phyloP scores from a whole-genome alignment of 2,113 vertebrate genomes.

The Eulacestoma nigropectus region DNA sequence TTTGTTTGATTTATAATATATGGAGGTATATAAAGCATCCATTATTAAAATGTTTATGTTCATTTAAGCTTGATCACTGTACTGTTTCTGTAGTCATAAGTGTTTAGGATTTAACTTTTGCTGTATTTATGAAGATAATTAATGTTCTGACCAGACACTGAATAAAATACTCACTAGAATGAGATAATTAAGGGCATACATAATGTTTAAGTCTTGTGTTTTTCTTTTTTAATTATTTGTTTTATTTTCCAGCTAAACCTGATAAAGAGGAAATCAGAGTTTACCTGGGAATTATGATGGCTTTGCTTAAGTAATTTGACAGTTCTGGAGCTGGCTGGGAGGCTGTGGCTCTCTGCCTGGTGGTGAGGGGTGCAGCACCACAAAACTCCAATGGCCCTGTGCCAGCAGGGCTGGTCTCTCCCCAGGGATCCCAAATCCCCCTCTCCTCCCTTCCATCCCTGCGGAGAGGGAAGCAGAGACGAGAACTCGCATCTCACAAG shows the following conservation, averaged over 20 bases:
- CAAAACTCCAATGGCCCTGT: rapidly evolving
- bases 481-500: rapidly evolving
- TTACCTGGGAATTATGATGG: neutral
- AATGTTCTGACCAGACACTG: constrained; percentile 71
- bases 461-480: rapidly evolving
- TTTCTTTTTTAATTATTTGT: constrained; percentile 69
- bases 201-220: constrained; percentile 59
- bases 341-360: rapidly evolving
- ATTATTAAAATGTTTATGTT: constrained; percentile 82
- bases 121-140: constrained; percentile 82
- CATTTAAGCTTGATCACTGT: constrained; percentile 75
- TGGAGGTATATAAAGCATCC: constrained; percentile 69
- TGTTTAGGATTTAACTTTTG: constrained; percentile 79
- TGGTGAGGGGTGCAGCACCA: rapidly evolving
- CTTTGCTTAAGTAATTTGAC: neutral
- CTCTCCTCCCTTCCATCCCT: neutral
- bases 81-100: constrained; percentile 62
- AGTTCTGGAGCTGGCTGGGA: rapidly evolving
- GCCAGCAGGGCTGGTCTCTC: neutral
- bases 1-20: constrained; percentile 79
- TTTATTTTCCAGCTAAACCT: constrained; percentile 61
- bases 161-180: constrained; percentile 76
- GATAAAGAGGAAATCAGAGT: constrained; percentile 23
- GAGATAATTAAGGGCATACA: constrained; percentile 75
- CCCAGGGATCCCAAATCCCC: neutral